Evolutionary conservation across 1,140 invertebrate species (phyloP).

Genomic region (Pantala flavescens): DNA sequence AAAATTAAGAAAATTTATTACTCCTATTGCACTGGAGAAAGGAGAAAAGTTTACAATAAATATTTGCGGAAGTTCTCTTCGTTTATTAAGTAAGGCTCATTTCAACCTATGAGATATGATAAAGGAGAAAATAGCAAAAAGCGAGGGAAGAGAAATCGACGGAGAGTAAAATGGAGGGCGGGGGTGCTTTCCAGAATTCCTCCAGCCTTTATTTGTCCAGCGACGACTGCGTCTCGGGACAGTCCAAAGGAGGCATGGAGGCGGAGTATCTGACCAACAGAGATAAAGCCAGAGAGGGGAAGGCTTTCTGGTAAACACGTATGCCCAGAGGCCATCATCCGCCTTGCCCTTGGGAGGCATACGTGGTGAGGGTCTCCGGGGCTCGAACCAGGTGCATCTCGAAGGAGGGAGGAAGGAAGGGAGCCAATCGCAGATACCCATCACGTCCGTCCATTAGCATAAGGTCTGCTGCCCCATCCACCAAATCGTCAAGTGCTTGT

Average conservation of each 20-base stretch:
- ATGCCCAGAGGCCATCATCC: not conserved
- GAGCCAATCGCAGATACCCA: not conserved
- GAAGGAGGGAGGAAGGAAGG: not conserved
- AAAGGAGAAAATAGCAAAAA: too few relatives aligned
- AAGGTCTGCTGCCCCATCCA: not conserved
- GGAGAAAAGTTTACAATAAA: too few relatives aligned
- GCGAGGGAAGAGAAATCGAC: too few relatives aligned
- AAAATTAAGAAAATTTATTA: too few relatives aligned
- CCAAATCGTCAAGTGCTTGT: conserved; percentile 5
- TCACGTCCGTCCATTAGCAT: not conserved
- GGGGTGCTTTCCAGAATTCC: not conserved
- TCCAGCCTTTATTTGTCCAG: not conserved
- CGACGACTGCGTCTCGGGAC: not conserved
- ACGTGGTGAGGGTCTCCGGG: not conserved
- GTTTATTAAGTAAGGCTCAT: too few relatives aligned
- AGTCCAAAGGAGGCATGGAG: not conserved
- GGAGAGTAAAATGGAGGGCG: too few relatives aligned
- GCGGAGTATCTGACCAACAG: not conserved
- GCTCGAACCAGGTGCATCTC: not conserved
- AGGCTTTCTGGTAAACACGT: conserved; percentile 1
- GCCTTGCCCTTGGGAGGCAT: not conserved
- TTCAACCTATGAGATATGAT: too few relatives aligned
- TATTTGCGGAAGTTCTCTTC: too few relatives aligned
- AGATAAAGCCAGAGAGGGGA: not conserved
- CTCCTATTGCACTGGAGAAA: too few relatives aligned